A percentile compares a stretch with the other conserved stretches of the same genome.
These are phyloP conservation scores for Gymnoscelis rufifasciata DNA, from an alignment of 2,888 invertebrate genomes.

Conservation along the genomic window DNA sequence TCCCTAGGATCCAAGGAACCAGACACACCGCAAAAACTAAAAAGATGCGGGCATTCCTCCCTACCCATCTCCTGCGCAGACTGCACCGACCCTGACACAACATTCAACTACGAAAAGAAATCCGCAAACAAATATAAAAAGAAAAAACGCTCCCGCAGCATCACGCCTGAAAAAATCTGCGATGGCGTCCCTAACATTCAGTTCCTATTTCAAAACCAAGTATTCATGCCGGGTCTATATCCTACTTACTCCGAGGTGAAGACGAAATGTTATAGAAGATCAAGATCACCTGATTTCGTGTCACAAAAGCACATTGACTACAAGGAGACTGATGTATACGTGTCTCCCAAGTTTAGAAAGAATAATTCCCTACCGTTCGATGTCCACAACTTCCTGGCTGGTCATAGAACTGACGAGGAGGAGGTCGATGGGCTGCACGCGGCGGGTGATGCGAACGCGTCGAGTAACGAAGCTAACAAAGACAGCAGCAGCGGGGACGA, in stretches of 20 bases:
- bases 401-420: conserved; percentile 39
- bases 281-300: conserved; percentile 46
- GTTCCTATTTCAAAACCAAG: conserved; percentile 73
- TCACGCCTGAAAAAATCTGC: conserved; percentile 45
- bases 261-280: conserved; percentile 38
- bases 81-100: conserved; percentile 60
- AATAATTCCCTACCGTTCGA: conserved; percentile 60
- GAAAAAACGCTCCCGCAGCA: conserved; percentile 51
- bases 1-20: conserved; percentile 50
- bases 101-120: conserved; percentile 70
- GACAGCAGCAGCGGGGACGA: conserved; percentile 43
- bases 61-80: conserved; percentile 65
- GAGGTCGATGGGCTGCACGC: conserved; percentile 49
- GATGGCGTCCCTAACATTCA: conserved; percentile 65
- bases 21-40: conserved; percentile 51
- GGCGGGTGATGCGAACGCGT: conserved; percentile 39
- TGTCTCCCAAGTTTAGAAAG: conserved; percentile 59
- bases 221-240: conserved; percentile 70
- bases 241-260: conserved; percentile 54
- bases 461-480: conserved; percentile 46
- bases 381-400: conserved; percentile 48
- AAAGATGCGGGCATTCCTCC: conserved; percentile 65
- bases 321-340: conserved; percentile 44
- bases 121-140: conserved; percentile 63
- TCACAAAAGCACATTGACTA: conserved; percentile 63